Evolutionary conservation across 2,888 invertebrate species (phyloP), one percentile per base, ranked within the genome.

Genomic region (Electrophaes corylata): DNA sequence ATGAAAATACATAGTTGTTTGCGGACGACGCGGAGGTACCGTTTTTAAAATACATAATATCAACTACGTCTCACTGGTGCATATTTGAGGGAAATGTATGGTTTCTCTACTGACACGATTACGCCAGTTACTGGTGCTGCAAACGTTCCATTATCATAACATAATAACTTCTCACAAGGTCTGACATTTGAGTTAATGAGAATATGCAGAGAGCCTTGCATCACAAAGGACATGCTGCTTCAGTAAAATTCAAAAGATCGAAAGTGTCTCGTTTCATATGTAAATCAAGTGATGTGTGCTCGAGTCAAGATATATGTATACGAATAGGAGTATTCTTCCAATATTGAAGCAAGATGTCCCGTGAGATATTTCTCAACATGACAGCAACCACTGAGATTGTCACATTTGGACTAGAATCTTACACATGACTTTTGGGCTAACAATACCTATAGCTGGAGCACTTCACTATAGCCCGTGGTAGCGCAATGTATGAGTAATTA

Each of bases 211-310:
- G 71, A 71, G 31, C 72, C 76, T 80, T 75, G 75, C 68, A 73
- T 71, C 64, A 77, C 79, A 81, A 80, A 75, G 76, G 72, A 73
- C 69, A 74, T 26, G 14, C 68, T 70, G 77, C 75, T 76, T 71
- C 67, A 77, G 74, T 77, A 79, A 86, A 82, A 84, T 88, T 84
- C 78, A 81, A 86, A 84, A 83, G 81, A 83, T 81, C 81, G 80
- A 73, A 80, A 80, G 76, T 67, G 67, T 81, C 64, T 79, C 79
- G 78, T 83, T 87, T 86, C 85, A 82, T 82, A 88, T 88, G 87
- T 79, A 85, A 89, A 90, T 87, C 67, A 60, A 78, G 76, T 79
- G 76, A 69, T 76, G 76, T 79, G 76, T 75, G 72, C 60, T 62
- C 64, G 73, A 53, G 58, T n/a, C n/a, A n/a, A n/a, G n/a, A n/a